Percentiles rank a stretch among this genome's conserved stretches.
phyloP scores from a whole-genome alignment of 2,888 invertebrate species.

The Therioaphis trifolii region DNA sequence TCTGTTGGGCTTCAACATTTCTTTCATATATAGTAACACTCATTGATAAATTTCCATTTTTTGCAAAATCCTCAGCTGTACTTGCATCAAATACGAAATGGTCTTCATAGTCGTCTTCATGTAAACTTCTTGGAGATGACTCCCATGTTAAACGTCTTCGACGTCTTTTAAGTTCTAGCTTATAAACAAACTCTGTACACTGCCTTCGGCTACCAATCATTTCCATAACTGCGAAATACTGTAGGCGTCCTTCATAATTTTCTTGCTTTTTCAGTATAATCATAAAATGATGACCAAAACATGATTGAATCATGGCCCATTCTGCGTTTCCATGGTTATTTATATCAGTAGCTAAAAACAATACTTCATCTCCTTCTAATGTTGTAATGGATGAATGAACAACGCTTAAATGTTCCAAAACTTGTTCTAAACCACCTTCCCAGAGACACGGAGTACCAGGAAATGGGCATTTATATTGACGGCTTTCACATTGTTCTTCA shows the following conservation, averaged over 20 bases:
- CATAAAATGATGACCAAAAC: constrained; percentile 99
- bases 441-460: constrained; percentile 95
- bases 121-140: constrained; percentile 97
- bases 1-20: not conserved
- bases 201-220: constrained; percentile 98
- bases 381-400: constrained; percentile 98
- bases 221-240: constrained; percentile 98
- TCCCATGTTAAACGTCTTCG: constrained; percentile 97
- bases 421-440: constrained; percentile 97
- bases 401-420: constrained; percentile 98
- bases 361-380: constrained; percentile 98
- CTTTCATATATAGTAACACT: constrained; percentile 90
- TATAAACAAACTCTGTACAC: constrained; percentile 98
- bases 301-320: constrained; percentile 99
- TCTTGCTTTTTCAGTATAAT: constrained; percentile 98
- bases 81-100: constrained; percentile 98
- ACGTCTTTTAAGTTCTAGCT: constrained; percentile 95
- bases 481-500: constrained; percentile 97
- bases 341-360: constrained; percentile 98
- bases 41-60: constrained; percentile 98
- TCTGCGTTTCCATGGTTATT: constrained; percentile 99
- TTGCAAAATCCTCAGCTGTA: constrained; percentile 97
- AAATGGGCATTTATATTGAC: constrained; percentile 98
- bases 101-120: constrained; percentile 99
- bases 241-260: constrained; percentile 95